Evolutionary conservation across 2,888 invertebrate species (phyloP), one percentile per base, ranked within the genome.

Genomic region (Cactoblastis cactorum): DNA sequence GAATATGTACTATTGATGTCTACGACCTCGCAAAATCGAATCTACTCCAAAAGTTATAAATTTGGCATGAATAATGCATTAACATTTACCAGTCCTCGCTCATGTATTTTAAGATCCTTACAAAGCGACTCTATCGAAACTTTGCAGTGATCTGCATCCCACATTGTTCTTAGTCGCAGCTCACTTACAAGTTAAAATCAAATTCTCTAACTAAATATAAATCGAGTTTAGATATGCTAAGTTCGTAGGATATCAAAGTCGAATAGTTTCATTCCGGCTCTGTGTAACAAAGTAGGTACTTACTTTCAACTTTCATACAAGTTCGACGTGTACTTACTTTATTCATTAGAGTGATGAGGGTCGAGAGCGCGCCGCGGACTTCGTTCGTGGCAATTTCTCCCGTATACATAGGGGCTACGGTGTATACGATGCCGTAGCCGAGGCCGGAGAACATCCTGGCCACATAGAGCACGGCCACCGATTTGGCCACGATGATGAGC

Each of bases 371-470:
- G 37, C 92, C 92, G 54, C 92, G 79, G 62, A 92, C 91, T 71
- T 91, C 86, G 62, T 92, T 91, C 52, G 92, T 92, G 45, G 92
- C 91, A 49, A 92, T 92, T 68, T 92, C 92, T 45, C 92, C 92
- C 18, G 92, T 91, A 67, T 92, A 92, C 92, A 92, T 92, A 0
- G 92, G 92, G 15, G 91, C 91, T 1, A 91, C 90, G 17, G 92
- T 92, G 77, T 92, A 92, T 46, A 91, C 90, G 37, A 92, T 83
- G 34, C 92, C 92, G 61, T 91, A 93, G 0, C 93, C 92, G 9
- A 93, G 71, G 0, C 94, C 94, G 32, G 92, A 92, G 69, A 93
- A 87, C 79, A 93, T 90, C 37, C 92, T 78, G 0, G 92, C 87
- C 4, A 91, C 80, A 72, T 92, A 92, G n/a, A 94, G 81, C 43